Evolutionary conservation across 2,797 vertebrate genomes (phyloP), one percentile per base, ranked within the genome.

Genomic region (Discoglossus pictus): DNA sequence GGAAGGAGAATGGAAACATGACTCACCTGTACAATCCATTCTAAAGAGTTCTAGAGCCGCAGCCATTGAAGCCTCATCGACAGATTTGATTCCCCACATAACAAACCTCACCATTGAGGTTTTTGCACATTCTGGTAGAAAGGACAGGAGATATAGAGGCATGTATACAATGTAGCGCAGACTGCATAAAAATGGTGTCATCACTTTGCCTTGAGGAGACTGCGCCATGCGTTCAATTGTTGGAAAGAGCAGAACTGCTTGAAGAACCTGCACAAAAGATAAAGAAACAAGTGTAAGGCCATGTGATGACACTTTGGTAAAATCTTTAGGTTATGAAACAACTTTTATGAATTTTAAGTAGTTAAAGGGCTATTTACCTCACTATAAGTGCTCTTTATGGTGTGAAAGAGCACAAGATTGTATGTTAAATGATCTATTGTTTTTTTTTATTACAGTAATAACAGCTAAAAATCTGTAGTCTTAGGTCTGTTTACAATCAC

Each of bases 141-240:
- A 89, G 27, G 92, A 96, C 1, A 98, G 77, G 38, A 96, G 77
- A 82, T 93, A 97, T 62, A 90, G 34, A 0, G 91, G 80, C 73
- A 93, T 82, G 78, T 97, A 97, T 6, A 91, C 73, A 6, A 77
- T 4, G 1, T 96, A 98, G 1, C 95, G 94, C 23, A 98, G 72
- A 36, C 84, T 86, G 82, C 93, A 96, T 53, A 98, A 61, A 46
- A 96, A 6, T 0, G 95, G 97, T 2, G 94, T 95, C 86, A 94
- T 85, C n/a, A 93, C 70, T 78, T 87, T 92, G 12, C 96, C 97
- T 11, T 91, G 92, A 0, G 95, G 95, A 0, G 88, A 88, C 79
- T 84, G 81, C 2, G 94, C 89, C 85, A 99, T 93, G 16, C 92
- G 92, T 72, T 99, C 96, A 1, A 99, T 98, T 0, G 96, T 97